Percentiles rank a stretch among this genome's conserved stretches.
phyloP scores from a whole-genome alignment of 1,140 invertebrate genomes.

The Lasaia peninsularis region DNA sequence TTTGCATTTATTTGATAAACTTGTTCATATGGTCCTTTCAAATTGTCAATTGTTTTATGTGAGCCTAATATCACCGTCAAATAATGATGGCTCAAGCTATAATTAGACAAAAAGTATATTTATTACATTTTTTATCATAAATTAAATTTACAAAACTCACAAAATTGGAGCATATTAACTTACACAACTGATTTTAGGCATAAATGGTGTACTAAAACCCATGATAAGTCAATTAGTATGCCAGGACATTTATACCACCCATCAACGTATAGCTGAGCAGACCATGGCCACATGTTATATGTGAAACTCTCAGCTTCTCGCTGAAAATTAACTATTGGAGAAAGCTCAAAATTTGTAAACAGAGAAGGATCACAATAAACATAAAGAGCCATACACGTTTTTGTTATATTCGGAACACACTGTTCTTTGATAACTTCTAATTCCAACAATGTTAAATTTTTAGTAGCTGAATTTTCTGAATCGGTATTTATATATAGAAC shows the following conservation, averaged over 20 bases:
- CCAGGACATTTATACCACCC: slow-evolving; percentile 82
- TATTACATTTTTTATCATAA: neutral
- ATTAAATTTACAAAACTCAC: neutral
- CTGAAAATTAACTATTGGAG: slow-evolving; percentile 27
- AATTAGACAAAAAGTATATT: slow-evolving; percentile 27
- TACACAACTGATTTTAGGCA: slow-evolving; percentile 78
- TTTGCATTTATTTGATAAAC: slow-evolving; percentile 77
- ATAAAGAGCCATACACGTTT: slow-evolving; percentile 62
- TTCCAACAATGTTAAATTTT: slow-evolving; percentile 42
- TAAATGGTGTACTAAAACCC: slow-evolving; percentile 80
- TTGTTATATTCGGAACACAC: slow-evolving; percentile 63
- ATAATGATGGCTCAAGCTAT: slow-evolving; percentile 79
- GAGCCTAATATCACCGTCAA: slow-evolving; percentile 83
- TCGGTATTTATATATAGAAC: slow-evolving; percentile 41
- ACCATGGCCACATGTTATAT: slow-evolving; percentile 80
- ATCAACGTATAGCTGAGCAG: slow-evolving; percentile 82
- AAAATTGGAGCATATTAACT: slow-evolving; percentile 36
- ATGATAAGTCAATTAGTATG: slow-evolving; percentile 79
- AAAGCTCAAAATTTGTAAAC: slow-evolving; percentile 40
- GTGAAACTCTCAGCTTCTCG: slow-evolving; percentile 21
- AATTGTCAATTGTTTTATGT: slow-evolving; percentile 73
- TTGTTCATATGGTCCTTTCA: slow-evolving; percentile 84
- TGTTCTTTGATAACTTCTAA: slow-evolving; percentile 55
- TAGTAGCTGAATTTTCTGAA: slow-evolving; percentile 26
- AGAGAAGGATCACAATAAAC: slow-evolving; percentile 54